Conservation (phyloP, 2,888 invertebrate genomes). For the Lithosia quadra region DNA sequence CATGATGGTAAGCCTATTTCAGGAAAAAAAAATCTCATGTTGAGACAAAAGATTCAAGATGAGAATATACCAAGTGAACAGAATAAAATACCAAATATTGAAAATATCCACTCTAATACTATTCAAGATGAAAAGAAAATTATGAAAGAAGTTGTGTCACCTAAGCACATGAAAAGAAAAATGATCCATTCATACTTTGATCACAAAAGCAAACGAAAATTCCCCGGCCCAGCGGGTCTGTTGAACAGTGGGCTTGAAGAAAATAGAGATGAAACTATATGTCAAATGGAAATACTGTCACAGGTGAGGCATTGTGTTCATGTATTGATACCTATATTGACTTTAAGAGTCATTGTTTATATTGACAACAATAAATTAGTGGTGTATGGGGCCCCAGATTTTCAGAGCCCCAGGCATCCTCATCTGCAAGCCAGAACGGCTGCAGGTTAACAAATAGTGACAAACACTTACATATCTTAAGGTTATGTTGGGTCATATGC, state of each 20-base stretch:
- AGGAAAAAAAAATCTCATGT: conserved; percentile 7
- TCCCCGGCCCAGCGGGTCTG: conserved; percentile 81
- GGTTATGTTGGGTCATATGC: too few relatives aligned
- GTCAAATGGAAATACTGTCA: conserved; percentile 77
- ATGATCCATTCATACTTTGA: conserved; percentile 78
- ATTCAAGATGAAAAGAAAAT: conserved; percentile 14
- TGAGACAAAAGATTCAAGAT: conserved; percentile 13
- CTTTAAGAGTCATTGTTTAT: too few relatives aligned
- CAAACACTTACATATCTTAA: too few relatives aligned
- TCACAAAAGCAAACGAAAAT: conserved; percentile 78
- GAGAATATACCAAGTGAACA: conserved; percentile 1
- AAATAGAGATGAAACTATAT: conserved; percentile 69
- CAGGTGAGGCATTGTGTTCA: conserved; percentile 65
- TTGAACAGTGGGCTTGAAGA: conserved; percentile 71
- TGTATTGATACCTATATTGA: too few relatives aligned
- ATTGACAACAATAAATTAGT: too few relatives aligned
- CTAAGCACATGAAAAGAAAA: conserved; percentile 75
- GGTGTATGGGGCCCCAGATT: too few relatives aligned
- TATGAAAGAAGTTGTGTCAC: conserved; percentile 47
- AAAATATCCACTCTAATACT: conserved; percentile 7
- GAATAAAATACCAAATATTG: conserved; percentile 16
- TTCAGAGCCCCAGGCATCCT: too few relatives aligned
- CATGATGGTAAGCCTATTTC: neutral
- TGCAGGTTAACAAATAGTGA: too few relatives aligned
- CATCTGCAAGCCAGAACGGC: too few relatives aligned